These are phyloP conservation scores for Drosophila ambigua DNA, from an alignment of 1,140 invertebrate species.

Conservation along the genomic window DNA sequence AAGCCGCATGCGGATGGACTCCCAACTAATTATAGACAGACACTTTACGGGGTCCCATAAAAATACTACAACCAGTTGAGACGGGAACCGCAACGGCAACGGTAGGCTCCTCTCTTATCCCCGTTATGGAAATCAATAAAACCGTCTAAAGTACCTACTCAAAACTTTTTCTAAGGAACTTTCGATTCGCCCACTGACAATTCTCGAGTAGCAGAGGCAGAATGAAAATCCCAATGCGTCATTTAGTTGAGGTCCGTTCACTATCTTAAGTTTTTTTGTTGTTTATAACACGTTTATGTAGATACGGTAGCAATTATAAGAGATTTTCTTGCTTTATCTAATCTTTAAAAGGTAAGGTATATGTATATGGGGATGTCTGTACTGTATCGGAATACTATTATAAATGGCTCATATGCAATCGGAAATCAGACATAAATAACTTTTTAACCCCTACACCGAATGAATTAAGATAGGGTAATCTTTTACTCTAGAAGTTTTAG, in stretches of 20 bases:
- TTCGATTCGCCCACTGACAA: slow-evolving; percentile 9
- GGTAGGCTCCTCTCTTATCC: slow-evolving; percentile 6
- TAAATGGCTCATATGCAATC: neutral
- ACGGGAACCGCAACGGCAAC: neutral
- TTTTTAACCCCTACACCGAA: too few species aligned
- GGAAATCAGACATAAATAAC: neutral
- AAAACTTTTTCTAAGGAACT: slow-evolving; percentile 16
- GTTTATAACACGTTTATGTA: neutral
- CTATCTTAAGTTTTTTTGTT: slow-evolving; percentile 18
- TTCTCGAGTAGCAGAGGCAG: slow-evolving; percentile 7
- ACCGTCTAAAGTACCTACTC: neutral
- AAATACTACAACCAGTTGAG: slow-evolving; percentile 13
- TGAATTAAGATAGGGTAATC: too few species aligned
- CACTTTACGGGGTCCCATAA: neutral
- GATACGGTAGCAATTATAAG: slow-evolving; percentile 24
- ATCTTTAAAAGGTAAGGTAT: slow-evolving; percentile 11
- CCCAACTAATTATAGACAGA: too few species aligned
- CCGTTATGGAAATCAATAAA: slow-evolving; percentile 34
- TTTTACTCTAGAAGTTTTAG: too few species aligned
- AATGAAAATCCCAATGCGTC: slow-evolving; percentile 33
- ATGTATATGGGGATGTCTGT: slow-evolving; percentile 5
- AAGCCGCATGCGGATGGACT: neutral
- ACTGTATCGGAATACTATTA: slow-evolving; percentile 10
- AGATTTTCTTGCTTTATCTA: slow-evolving; percentile 1
- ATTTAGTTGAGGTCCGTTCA: neutral